A percentile compares a stretch with the other conserved stretches of the same genome.
phyloP scores from a whole-genome alignment of 2,888 invertebrate species.

The Neoaliturus tenellus region DNA sequence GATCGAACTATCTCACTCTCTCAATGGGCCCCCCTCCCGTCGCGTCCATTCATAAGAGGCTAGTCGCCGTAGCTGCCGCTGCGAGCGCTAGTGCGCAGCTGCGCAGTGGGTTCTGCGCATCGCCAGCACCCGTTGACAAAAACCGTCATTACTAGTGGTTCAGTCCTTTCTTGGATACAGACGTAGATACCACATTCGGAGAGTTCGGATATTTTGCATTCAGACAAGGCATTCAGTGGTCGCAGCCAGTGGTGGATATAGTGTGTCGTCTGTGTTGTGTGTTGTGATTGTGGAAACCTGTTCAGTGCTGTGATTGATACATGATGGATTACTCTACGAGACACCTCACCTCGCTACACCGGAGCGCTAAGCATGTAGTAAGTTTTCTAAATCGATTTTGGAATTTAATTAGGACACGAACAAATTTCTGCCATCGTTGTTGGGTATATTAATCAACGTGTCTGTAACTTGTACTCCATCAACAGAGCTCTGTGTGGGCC shows the following conservation, averaged over 20 bases:
- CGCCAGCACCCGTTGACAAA: slow-evolving; percentile 20
- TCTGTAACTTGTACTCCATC: no score
- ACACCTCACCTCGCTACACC: not conserved
- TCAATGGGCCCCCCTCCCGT: slow-evolving; percentile 55
- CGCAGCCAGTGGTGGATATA: not conserved
- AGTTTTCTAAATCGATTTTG: not conserved
- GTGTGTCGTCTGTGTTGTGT: slow-evolving; percentile 2
- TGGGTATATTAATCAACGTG: no score
- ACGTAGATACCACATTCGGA: not conserved
- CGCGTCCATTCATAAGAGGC: slow-evolving; percentile 58
- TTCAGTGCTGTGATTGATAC: slow-evolving; percentile 17
- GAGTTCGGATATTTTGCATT: not conserved
- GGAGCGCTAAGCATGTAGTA: slow-evolving; percentile 15
- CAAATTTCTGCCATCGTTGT: no score
- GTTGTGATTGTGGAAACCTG: slow-evolving; percentile 11
- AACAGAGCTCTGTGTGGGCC: no score
- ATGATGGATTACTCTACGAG: slow-evolving; percentile 37
- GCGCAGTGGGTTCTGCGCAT: slow-evolving; percentile 50
- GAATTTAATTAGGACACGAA: no score
- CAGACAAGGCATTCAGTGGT: not conserved
- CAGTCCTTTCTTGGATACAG: not conserved
- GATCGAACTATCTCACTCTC: slow-evolving; percentile 55
- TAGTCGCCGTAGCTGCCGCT: slow-evolving; percentile 53
- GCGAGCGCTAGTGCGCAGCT: slow-evolving; percentile 32
- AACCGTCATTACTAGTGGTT: slow-evolving; percentile 4